These are phyloP conservation scores for Aphodius sticticus DNA, from an alignment of 2,888 invertebrate species.

Conservation along the genomic window DNA sequence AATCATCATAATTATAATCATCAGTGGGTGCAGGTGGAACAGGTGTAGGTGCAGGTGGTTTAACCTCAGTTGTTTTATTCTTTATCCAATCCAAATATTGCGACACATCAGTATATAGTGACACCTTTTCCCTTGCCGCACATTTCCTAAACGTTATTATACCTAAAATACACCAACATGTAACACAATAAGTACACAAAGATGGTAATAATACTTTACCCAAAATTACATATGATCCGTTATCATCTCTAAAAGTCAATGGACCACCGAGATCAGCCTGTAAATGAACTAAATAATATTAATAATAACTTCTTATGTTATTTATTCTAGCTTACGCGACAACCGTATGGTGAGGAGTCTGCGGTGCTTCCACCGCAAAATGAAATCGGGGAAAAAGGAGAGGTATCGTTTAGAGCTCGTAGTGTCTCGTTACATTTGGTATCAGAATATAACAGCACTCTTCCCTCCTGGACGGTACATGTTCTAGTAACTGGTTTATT, in stretches of 20 bases:
- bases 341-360: conserved; percentile 13
- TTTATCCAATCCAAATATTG: conserved; percentile 65
- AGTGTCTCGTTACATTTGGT: conserved; percentile 53
- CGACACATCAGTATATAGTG: conserved; percentile 68
- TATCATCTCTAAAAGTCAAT: neutral
- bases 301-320: neutral
- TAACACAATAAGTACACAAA: conserved; percentile 24
- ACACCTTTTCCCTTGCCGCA: conserved; percentile 65
- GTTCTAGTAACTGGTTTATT: conserved; percentile 51
- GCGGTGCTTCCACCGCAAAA: conserved; percentile 63
- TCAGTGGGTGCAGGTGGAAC: conserved; percentile 7
- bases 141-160: conserved; percentile 74
- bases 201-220: neutral
- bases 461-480: conserved; percentile 55
- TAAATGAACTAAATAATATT: neutral
- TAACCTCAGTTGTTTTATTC: conserved; percentile 42
- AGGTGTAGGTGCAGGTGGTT: conserved; percentile 16
- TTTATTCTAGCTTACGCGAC: neutral
- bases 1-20: conserved; percentile 15
- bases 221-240: neutral
- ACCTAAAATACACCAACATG: conserved; percentile 57
- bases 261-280: conserved; percentile 15
- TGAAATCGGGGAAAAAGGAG: conserved; percentile 49
- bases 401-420: conserved; percentile 49
- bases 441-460: conserved; percentile 53